These are phyloP conservation scores for Rhabdomys pumilio DNA, from an alignment of 2,797 vertebrate genomes.

Conservation along the genomic window DNA sequence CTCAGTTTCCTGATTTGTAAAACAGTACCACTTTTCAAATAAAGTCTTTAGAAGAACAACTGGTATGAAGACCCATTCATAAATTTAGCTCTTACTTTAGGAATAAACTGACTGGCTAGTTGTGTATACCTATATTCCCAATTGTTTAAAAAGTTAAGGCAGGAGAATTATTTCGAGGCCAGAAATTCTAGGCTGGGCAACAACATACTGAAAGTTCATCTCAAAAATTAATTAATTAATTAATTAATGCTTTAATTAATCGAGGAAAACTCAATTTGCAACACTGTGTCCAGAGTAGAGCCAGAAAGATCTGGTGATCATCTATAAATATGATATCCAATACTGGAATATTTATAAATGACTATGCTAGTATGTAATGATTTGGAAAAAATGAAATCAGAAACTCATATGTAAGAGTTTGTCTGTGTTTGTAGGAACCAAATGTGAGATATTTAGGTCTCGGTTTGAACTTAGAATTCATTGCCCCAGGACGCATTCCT, in stretches of 20 bases:
- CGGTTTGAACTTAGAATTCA: too few relatives aligned
- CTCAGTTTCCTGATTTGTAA: slow-evolving; percentile 9
- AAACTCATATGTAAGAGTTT: not conserved
- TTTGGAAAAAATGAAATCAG: not conserved
- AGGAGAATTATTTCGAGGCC: not conserved
- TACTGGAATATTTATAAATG: not conserved
- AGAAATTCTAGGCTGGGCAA: not conserved
- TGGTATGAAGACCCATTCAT: not conserved
- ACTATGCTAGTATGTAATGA: not conserved
- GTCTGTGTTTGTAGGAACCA: not conserved
- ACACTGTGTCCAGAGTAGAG: not conserved
- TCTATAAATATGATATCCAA: not conserved
- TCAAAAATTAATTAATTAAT: not conserved
- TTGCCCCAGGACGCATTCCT: too few relatives aligned
- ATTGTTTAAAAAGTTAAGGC: not conserved
- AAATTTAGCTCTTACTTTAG: slow-evolving; percentile 48
- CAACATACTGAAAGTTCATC: not conserved
- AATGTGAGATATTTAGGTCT: too few relatives aligned
- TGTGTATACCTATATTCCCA: not conserved
- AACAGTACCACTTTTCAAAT: not conserved
- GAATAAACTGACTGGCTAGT: not conserved
- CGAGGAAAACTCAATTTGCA: not conserved
- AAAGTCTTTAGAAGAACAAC: slow-evolving; percentile 13
- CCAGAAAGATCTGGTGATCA: not conserved
- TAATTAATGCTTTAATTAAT: not conserved